Base-by-base conservation (phyloP, 1,140 invertebrate species). In the Ganaspis sp. region DNA sequence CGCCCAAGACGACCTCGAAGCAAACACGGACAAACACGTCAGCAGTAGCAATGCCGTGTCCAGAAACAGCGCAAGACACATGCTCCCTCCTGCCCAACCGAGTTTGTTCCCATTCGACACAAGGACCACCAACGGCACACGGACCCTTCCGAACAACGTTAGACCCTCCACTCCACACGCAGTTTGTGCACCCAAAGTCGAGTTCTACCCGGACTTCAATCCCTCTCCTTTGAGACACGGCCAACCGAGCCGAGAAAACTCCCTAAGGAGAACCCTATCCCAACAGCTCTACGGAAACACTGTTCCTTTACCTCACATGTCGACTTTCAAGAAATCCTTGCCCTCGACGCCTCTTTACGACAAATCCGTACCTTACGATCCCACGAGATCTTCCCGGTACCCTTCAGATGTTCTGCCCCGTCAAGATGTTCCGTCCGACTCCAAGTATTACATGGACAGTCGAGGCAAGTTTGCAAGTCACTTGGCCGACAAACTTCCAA, bases 151-250 rank as follows among this genome's bases (percentile, higher is more conserved):
- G 74, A 0, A 70, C 82, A 15, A 73, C 74, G 1, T 34, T 75
- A 11, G 91, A 84, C 83, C 86, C 77, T 69, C 87, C 82, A 81
- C 87, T 70, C 84, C 87, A 75, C 85, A 87, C 23, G 86, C 81
- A 1, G 90, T 92, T 9, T 91, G 92, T 38, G 94, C 94, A 23
- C 94, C 94, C 37, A 95, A 95, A 90, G 93, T 95, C 2, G 94
- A 95, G 84, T 95, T 95, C 86, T 91, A 93, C 49, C 94, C 94
- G 1, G 93, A 95, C 83, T 95, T 95, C 85, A 92, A 91, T 54
- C 89, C 92, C 0, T 29, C 87, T 11, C 89, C 90, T 2, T 70
- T 90, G 15, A 85, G 86, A 37, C 78, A 82, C 34, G 73, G 78
- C 0, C 81, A 80, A 9, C 81, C 72, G 70, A 83, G 70, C 72